Conservation (phyloP, 2,797 vertebrate species). For the Sibirionetta formosa region DNA sequence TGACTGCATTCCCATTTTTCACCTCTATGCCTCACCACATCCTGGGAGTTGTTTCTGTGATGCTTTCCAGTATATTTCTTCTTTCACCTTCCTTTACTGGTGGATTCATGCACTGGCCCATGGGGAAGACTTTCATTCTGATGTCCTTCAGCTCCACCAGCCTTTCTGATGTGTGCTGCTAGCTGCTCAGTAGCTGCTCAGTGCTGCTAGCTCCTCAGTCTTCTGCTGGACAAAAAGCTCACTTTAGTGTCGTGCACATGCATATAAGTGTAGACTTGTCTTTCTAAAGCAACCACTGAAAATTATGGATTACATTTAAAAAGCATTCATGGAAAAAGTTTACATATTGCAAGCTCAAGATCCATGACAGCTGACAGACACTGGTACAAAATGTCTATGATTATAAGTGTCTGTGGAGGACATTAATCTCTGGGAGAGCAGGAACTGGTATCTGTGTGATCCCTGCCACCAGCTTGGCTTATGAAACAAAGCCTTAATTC, state of each 20-base stretch:
- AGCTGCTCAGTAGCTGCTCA: not conserved
- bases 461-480: not conserved
- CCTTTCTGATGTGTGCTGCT: not conserved
- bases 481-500: constrained; percentile 4
- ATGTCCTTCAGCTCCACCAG: not conserved
- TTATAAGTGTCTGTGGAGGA: not conserved
- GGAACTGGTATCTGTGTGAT: not conserved
- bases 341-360: not conserved
- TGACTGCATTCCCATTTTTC: not conserved
- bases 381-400: not conserved
- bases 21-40: not conserved
- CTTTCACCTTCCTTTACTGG: not conserved
- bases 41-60: not conserved
- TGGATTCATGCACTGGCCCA: not conserved
- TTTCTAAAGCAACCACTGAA: not conserved
- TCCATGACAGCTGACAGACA: not conserved
- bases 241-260: not conserved
- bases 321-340: not conserved
- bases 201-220: not conserved
- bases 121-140: not conserved
- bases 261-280: not conserved
- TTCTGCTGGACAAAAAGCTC: not conserved
- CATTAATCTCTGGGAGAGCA: not conserved
- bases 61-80: not conserved
- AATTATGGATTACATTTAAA: not conserved